Conservation (phyloP, 1,140 invertebrate species). For the Pteromalus puparum region DNA sequence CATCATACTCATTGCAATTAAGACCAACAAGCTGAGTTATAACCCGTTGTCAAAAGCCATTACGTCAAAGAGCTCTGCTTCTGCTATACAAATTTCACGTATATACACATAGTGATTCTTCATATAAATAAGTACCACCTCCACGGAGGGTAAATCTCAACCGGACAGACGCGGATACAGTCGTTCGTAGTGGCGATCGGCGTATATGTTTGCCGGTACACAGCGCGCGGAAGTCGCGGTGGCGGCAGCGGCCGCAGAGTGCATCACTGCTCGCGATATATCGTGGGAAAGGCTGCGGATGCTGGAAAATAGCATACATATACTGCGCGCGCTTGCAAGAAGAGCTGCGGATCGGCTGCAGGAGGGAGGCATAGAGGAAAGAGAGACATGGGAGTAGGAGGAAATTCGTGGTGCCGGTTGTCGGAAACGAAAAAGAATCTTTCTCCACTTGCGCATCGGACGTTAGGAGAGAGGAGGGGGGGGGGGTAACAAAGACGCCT, state of each 20-base stretch:
- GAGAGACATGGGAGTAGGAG: constrained; percentile 56
- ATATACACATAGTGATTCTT: background rate
- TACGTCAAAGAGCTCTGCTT: background rate
- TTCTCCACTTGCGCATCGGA: constrained; percentile 36
- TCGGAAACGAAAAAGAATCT: constrained; percentile 60
- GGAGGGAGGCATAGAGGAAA: constrained; percentile 42
- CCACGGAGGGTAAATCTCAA: background rate
- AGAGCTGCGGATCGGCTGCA: constrained; percentile 17
- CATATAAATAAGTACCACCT: background rate
- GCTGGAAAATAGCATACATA: constrained; percentile 46
- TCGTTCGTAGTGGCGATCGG: background rate
- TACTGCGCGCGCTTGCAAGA: background rate
- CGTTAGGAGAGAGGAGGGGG: constrained; percentile 44
- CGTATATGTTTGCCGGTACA: background rate
- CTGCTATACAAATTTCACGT: background rate
- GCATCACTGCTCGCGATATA: constrained; percentile 1
- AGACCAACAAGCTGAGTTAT: background rate
- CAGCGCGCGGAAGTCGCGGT: constrained; percentile 31
- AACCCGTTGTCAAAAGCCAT: constrained; percentile 9
- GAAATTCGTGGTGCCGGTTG: constrained; percentile 64
- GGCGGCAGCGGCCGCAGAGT: background rate
- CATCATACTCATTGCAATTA: constrained; percentile 23
- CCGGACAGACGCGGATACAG: background rate
- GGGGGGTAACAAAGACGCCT: constrained; percentile 58
- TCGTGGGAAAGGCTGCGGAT: constrained; percentile 47